These are phyloP conservation scores for Loxodonta africana DNA, from an alignment of 2,113 vertebrate species.

Conservation along the genomic window DNA sequence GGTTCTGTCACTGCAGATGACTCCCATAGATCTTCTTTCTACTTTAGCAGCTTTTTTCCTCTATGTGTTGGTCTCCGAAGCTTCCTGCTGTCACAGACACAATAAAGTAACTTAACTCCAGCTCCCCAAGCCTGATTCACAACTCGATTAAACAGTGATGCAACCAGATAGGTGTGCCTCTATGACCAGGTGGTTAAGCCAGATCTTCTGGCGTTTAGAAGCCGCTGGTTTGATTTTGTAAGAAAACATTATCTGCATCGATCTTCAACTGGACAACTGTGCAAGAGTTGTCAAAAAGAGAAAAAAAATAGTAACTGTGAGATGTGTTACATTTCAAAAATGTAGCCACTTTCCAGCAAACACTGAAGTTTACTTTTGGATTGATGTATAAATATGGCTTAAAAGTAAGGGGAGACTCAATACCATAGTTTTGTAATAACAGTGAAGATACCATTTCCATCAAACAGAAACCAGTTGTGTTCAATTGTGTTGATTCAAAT, in stretches of 20 bases:
- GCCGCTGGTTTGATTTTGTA: slow-evolving; percentile 69
- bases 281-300: slow-evolving; percentile 6
- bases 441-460: slow-evolving; percentile 20
- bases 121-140: slow-evolving; percentile 73
- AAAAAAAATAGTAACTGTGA: neutral
- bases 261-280: slow-evolving; percentile 59
- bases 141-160: slow-evolving; percentile 71
- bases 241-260: slow-evolving; percentile 44
- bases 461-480: neutral
- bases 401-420: neutral
- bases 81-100: slow-evolving; percentile 62
- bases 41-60: neutral
- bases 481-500: neutral
- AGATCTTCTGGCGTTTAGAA: slow-evolving; percentile 72
- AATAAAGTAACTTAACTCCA: slow-evolving; percentile 62
- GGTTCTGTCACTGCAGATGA: neutral
- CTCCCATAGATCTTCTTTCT: neutral
- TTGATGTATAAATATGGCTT: neutral
- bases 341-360: neutral
- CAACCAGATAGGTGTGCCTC: slow-evolving; percentile 76
- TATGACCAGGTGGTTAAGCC: slow-evolving; percentile 62
- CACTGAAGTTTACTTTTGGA: neutral
- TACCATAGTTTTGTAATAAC: neutral
- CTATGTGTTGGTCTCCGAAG: neutral
- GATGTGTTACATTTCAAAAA: neutral